Percentiles rank a stretch among this genome's conserved stretches.
These are phyloP conservation scores for Macaria liturata DNA, from an alignment of 2,888 invertebrate genomes.

Conservation along the genomic window DNA sequence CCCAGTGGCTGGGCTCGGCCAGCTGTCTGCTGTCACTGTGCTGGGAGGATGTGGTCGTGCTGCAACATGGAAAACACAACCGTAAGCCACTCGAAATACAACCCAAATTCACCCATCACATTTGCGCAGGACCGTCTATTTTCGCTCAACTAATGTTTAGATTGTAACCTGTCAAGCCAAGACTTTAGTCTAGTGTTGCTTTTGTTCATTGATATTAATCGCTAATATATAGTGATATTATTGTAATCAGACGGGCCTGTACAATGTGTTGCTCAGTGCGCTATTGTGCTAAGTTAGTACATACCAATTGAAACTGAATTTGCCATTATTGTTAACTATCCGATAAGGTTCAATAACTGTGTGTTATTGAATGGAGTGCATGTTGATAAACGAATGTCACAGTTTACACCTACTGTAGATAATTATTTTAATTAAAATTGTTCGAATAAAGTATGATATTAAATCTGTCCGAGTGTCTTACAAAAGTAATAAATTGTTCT, in stretches of 20 bases:
- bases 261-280: constrained; percentile 8
- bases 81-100: constrained; percentile 9
- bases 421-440: background rate
- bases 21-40: constrained; percentile 85
- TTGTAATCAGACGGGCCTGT: constrained; percentile 13
- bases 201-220: constrained; percentile 2
- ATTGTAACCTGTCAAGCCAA: too few species aligned
- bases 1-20: constrained; percentile 88
- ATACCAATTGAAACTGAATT: constrained; percentile 13
- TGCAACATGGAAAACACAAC: constrained; percentile 58
- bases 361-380: constrained; percentile 15
- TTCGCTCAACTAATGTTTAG: background rate
- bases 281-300: constrained; percentile 18
- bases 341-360: constrained; percentile 14
- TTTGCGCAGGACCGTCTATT: constrained; percentile 11
- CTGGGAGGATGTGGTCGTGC: constrained; percentile 86
- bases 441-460: too few species aligned
- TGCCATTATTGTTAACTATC: constrained; percentile 9
- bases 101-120: constrained; percentile 7
- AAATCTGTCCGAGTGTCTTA: too few species aligned
- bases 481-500: too few species aligned
- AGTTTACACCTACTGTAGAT: constrained; percentile 1
- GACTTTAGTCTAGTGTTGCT: too few species aligned
- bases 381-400: constrained; percentile 14
- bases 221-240: background rate